Evolutionary conservation across 2,113 vertebrate genomes (phyloP).

Genomic region (Malurus cyaneus): DNA sequence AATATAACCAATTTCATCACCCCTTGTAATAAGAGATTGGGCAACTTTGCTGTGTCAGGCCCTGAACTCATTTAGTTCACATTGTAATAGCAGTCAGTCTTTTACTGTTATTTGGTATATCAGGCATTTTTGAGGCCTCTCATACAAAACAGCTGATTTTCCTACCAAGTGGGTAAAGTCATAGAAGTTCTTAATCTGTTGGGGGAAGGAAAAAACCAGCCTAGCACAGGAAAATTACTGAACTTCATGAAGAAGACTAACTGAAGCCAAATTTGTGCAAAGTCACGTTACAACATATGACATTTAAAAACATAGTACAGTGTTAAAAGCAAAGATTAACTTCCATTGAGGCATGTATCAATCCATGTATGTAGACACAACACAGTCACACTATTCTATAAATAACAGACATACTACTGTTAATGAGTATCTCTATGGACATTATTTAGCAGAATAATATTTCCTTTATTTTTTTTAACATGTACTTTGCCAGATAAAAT

Average conservation of each 20-base stretch:
- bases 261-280: not conserved
- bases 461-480: not conserved
- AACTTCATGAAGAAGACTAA: not conserved
- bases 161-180: not conserved
- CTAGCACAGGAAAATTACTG: not conserved
- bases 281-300: not conserved
- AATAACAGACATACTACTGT: not conserved
- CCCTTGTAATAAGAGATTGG: not conserved
- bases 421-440: not conserved
- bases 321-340: not conserved
- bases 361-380: not conserved
- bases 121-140: not conserved
- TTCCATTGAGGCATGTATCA: not conserved
- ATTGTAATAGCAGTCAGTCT: not conserved
- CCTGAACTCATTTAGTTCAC: not conserved
- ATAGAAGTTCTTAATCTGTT: not conserved
- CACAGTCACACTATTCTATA: not conserved
- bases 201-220: not conserved
- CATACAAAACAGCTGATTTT: not conserved
- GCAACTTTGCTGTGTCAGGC: not conserved
- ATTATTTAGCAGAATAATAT: not conserved
- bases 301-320: not conserved
- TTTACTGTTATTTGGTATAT: not conserved
- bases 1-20: not conserved
- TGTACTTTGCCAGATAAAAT: not conserved